Base-by-base conservation (phyloP, 2,888 invertebrate species). In the Cheilosia soror region DNA sequence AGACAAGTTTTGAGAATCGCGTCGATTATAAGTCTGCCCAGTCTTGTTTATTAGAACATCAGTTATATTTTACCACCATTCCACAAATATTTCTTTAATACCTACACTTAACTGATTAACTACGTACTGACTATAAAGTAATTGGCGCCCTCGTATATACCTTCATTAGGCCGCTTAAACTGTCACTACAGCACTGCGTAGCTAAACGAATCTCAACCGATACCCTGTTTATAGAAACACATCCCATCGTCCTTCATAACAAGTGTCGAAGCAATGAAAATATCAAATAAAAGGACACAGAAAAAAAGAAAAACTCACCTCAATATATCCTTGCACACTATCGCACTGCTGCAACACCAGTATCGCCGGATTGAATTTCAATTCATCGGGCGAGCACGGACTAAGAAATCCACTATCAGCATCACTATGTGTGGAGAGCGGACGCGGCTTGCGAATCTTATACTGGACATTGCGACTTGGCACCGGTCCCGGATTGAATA, bases 361-460 rank as follows among this genome's bases (percentile, higher is more conserved):
- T 47, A 92, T 89, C 6, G 91, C 90, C 5, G 92, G 90, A 89
- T 91, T 91, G 44, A 89, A 90, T 85, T 89, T 90, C 73, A 91
- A 80, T 68, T 94, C 94, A 69, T 94, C 93, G 0, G 94, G 94
- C 29, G 95, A 94, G 88, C 94, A 94, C 0, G 94, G 94, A 87
- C 94, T 94, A 57, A 95, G 90, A 88, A 95, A 94, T 4, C 95
- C 95, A 90, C 95, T 95, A 89, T 95, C 95, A 11, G 94, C 94
- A 91, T 95, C 95, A 91, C 95, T 95, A 87, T 94, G 91, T 2
- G 90, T 90, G 5, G 92, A 92, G 0, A 92, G 78, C 1, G 92
- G 92, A 15, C 92, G 89, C 2, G 91, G 89, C 57, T 92, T 92
- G 1, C 91, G 89, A 78, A 92, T 90, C 88, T 92, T 92, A 85